Evolutionary conservation across 2,888 invertebrate genomes (phyloP), one percentile per base, ranked within the genome.

Genomic region (Cosmia pyralina): DNA sequence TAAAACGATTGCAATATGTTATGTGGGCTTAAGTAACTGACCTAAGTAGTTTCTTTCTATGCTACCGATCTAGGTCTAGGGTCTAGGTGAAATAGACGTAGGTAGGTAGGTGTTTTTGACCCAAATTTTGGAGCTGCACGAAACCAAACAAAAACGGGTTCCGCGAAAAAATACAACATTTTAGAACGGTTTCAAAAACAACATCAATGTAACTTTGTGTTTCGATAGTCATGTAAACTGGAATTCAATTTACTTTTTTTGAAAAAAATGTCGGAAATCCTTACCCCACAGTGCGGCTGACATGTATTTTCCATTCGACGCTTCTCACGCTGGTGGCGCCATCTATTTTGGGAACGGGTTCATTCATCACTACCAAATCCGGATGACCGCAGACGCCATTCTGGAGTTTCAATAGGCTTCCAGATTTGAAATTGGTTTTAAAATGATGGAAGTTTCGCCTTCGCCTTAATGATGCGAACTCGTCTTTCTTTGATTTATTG

Each of bases 271-370:
- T 59, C 28, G 53, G 41, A 28, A 52, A 65, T 50, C 76, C 58
- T 65, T 69, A 73, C 34, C 57, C 72, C 50, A n/a, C n/a, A 41
- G 68, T 69, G 80, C 57, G 64, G 53, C 73, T 69, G 82, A 84
- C 86, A 85, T 75, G 85, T 72, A 87, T 87, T 88, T 88, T 82
- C 85, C 85, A 88, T 87, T 88, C 77, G 67, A 72, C 62, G 71
- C 75, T 74, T 86, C 84, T 72, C 84, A 70, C 71, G 66, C 69
- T 64, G 64, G 72, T 77, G 68, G 72, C 38, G 72, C 74, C 72
- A 77, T 84, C 84, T 83, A 84, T 81, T 86, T 76, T 62, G 19
- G 59, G 64, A 82, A 78, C 77, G 65, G 74, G 77, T 86, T 83
- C 82, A 88, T 87, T 81, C 83, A 86, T 88, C 85, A 87, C 76